A percentile compares a stretch with the other conserved stretches of the same genome.
phyloP scores from a whole-genome alignment of 2,888 invertebrate genomes.

The Dryomyza anilis region DNA sequence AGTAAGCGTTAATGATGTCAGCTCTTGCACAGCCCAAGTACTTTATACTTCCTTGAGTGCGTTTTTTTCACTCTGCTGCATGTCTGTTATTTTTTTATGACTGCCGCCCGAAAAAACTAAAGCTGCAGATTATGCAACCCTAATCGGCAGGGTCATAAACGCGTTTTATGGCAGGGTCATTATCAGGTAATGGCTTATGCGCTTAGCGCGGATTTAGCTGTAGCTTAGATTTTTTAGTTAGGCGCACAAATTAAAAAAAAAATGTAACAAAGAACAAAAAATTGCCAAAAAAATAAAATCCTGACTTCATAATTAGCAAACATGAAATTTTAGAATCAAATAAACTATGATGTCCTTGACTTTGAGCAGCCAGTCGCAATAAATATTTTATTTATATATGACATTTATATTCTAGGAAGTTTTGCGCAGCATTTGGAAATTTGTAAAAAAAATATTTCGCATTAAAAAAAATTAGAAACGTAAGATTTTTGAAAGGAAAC shows the following conservation, averaged over 20 bases:
- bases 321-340: neutral
- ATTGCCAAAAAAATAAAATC: constrained; percentile 8
- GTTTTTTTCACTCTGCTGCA: too few species aligned
- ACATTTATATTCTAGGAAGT: neutral
- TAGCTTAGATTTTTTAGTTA: constrained; percentile 7
- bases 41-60: too few species aligned
- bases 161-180: constrained; percentile 28
- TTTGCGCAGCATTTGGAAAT: too few species aligned
- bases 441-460: too few species aligned
- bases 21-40: too few species aligned
- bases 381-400: neutral
- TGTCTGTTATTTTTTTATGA: too few species aligned
- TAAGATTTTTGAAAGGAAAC: neutral
- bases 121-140: constrained; percentile 49
- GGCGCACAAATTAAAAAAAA: neutral
- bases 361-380: too few species aligned
- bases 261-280: too few species aligned
- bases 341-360: neutral
- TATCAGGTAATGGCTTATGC: constrained; percentile 27
- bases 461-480: too few species aligned
- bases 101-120: constrained; percentile 23
- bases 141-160: constrained; percentile 25
- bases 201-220: too few species aligned
- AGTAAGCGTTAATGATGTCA: too few species aligned
- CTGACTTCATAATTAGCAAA: neutral